Percentiles rank a stretch among this genome's conserved stretches.
Conservation (phyloP, 2,888 invertebrate species). For the Mesorhabditis spiculigera region DNA sequence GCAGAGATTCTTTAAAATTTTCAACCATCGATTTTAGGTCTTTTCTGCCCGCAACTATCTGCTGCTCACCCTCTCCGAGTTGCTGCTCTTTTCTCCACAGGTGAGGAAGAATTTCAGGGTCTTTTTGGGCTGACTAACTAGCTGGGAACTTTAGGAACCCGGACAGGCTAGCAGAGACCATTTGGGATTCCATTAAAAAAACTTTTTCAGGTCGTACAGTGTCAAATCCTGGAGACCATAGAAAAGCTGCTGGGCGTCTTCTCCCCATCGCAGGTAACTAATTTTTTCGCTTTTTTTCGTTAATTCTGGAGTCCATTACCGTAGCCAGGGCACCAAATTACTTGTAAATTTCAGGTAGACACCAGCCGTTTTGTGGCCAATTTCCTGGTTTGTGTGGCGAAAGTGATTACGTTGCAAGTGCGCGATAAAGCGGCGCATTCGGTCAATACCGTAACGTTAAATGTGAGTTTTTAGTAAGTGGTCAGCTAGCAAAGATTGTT, state of each 20-base stretch:
- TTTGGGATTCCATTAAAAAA: neutral
- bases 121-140: neutral
- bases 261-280: constrained; percentile 23
- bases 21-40: constrained; percentile 58
- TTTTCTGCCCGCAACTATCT: constrained; percentile 30
- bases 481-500: too few relatives aligned
- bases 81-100: constrained; percentile 53
- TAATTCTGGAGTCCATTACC: neutral
- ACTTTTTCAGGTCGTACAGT: constrained; percentile 39
- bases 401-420: constrained; percentile 53
- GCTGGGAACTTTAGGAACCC: too few relatives aligned
- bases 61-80: constrained; percentile 47
- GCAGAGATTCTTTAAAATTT: neutral
- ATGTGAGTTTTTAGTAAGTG: constrained; percentile 19
- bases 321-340: neutral
- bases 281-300: neutral
- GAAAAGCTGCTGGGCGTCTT: constrained; percentile 48
- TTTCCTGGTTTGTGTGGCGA: constrained; percentile 47
- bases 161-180: neutral
- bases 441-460: constrained; percentile 37
- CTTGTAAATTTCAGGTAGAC: neutral
- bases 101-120: constrained; percentile 13
- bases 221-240: constrained; percentile 50
- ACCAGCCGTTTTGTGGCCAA: constrained; percentile 40
- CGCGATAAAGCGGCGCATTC: constrained; percentile 46